phyloP scores from a whole-genome alignment of 2,797 vertebrate genomes.

The Semaprochilodus insignis region DNA sequence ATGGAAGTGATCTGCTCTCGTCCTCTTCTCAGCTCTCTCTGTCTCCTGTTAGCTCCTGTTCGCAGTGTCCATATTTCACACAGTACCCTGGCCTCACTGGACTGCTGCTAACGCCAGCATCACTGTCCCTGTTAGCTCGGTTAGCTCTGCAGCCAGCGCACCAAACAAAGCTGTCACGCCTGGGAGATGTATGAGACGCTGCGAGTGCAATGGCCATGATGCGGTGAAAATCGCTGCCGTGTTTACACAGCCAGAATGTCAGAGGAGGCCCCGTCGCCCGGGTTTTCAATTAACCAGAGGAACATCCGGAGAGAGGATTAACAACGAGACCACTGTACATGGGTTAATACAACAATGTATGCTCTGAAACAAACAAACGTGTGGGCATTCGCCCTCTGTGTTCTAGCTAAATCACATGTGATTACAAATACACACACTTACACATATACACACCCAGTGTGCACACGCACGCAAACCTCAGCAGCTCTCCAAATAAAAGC shows the following conservation, averaged over 20 bases:
- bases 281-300: constrained; percentile 26
- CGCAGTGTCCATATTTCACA: constrained; percentile 48
- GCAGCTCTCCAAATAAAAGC: constrained; percentile 74
- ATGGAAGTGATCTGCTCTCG: constrained; percentile 36
- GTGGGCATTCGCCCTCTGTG: constrained; percentile 15
- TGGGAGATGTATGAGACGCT: constrained; percentile 36
- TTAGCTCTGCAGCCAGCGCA: constrained; percentile 37
- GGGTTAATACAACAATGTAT: constrained; percentile 47
- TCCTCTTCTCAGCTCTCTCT: constrained; percentile 15
- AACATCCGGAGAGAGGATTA: constrained; percentile 25
- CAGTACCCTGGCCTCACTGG: constrained; percentile 32
- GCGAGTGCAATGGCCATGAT: constrained; percentile 35
- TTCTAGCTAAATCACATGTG: not conserved
- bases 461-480: constrained; percentile 49
- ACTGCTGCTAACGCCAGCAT: constrained; percentile 40
- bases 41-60: not conserved
- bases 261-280: not conserved
- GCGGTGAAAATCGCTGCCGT: constrained; percentile 39
- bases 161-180: constrained; percentile 43
- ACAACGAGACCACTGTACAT: constrained; percentile 32
- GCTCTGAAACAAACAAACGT: constrained; percentile 30
- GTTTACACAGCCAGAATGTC: not conserved
- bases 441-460: constrained; percentile 33
- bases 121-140: constrained; percentile 47
- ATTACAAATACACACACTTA: constrained; percentile 40